These are phyloP conservation scores for Synanthedon andrenaeformis DNA, from an alignment of 2,888 invertebrate genomes.

Conservation along the genomic window DNA sequence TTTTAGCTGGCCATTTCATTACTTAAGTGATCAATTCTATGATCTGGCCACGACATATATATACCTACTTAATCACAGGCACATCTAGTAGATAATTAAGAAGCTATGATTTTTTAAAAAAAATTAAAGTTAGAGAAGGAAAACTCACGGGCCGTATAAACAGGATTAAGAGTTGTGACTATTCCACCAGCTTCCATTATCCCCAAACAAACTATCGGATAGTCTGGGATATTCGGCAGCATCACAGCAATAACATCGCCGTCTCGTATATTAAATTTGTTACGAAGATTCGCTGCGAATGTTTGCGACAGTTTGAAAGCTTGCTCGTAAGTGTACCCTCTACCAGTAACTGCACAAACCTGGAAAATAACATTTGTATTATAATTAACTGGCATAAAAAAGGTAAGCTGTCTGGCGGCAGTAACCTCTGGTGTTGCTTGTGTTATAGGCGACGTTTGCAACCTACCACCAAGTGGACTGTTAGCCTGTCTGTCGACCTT, in stretches of 20 bases:
- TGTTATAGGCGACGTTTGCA: no score
- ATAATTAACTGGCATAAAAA: not conserved
- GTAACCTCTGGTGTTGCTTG: no score
- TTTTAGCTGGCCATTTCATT: no score
- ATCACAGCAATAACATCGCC: slow-evolving; percentile 79
- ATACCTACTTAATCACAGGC: no score
- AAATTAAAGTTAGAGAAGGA: no score
- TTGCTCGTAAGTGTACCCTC: slow-evolving; percentile 79
- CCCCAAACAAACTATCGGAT: slow-evolving; percentile 74
- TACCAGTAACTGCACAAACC: slow-evolving; percentile 80
- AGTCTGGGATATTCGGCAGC: slow-evolving; percentile 83
- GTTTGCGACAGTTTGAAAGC: slow-evolving; percentile 73
- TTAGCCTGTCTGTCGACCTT: no score
- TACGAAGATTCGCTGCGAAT: slow-evolving; percentile 75
- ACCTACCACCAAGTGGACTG: no score
- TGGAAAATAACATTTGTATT: slow-evolving; percentile 32
- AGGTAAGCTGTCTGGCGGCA: no score
- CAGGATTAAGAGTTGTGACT: slow-evolving; percentile 80
- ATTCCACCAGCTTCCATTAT: slow-evolving; percentile 76
- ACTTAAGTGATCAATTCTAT: no score
- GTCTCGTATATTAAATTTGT: slow-evolving; percentile 73
- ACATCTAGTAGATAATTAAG: no score
- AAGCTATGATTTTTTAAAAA: no score
- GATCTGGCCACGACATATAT: no score
- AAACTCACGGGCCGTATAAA: slow-evolving; percentile 74